A percentile compares a stretch with the other conserved stretches of the same genome.
phyloP scores from a whole-genome alignment of 2,113 vertebrate genomes.

The Phaethornis superciliosus region DNA sequence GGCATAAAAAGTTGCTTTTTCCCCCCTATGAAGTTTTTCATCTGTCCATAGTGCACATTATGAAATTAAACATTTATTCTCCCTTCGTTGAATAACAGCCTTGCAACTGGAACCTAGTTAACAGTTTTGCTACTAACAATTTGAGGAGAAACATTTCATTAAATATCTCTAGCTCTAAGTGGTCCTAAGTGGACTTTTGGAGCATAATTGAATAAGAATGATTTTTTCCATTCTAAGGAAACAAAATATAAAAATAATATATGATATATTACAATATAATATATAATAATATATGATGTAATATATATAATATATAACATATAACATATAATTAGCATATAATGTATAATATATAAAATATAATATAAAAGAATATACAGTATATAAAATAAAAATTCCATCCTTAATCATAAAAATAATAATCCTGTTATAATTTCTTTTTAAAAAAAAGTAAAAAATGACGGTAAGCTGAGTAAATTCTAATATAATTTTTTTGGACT shows the following conservation, averaged over 20 bases:
- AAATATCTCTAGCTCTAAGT: neutral
- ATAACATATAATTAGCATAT: no score
- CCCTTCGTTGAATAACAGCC: neutral
- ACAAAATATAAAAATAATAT: no score
- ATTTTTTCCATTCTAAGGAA: neutral
- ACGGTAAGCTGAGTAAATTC: neutral
- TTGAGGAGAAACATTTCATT: neutral
- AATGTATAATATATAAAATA: no score
- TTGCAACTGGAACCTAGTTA: neutral
- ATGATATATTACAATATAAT: no score
- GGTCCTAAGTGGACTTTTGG: neutral
- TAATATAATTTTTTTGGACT: neutral
- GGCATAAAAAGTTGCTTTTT: rapidly evolving
- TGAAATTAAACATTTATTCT: neutral
- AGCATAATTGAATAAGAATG: neutral
- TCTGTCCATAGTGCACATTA: neutral
- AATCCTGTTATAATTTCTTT: neutral
- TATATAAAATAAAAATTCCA: rapidly evolving
- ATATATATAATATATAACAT: no score
- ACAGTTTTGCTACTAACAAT: neutral
- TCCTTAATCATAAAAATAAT: neutral
- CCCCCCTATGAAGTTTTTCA: neutral
- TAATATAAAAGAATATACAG: no score
- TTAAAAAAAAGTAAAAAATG: neutral
- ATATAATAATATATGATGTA: no score